Conservation (phyloP, 2,888 invertebrate genomes). For the Andrena chrysosceles region DNA sequence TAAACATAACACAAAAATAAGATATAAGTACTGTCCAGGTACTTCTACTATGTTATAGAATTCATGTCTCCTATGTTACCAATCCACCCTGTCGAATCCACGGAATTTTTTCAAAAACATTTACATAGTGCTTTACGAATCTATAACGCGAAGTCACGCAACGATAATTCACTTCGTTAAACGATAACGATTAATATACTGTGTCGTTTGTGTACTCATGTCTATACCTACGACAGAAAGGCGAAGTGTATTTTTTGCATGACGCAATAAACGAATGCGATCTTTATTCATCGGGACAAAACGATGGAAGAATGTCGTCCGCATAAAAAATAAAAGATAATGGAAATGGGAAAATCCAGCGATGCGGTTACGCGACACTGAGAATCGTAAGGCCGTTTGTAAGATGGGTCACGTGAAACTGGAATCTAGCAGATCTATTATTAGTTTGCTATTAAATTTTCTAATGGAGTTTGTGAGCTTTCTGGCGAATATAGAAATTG, state of each 20-base stretch:
- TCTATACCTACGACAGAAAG: not conserved
- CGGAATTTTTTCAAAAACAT: slow-evolving; percentile 12
- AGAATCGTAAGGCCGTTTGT: slow-evolving; percentile 1
- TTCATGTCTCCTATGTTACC: not conserved
- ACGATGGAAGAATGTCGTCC: not conserved
- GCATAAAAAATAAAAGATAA: slow-evolving; percentile 15
- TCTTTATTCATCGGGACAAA: slow-evolving; percentile 20
- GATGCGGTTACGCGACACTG: not conserved
- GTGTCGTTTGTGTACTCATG: not conserved
- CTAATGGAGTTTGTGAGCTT: too few species aligned
- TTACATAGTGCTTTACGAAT: slow-evolving; percentile 17
- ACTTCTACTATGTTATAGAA: too few species aligned
- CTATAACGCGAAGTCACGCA: not conserved
- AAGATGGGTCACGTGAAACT: not conserved
- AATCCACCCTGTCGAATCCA: slow-evolving; percentile 20
- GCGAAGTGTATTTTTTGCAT: not conserved
- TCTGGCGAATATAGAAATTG: too few species aligned
- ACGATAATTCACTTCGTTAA: slow-evolving; percentile 34
- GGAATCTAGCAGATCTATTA: not conserved
- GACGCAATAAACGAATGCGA: slow-evolving; percentile 26
- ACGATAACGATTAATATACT: slow-evolving; percentile 41
- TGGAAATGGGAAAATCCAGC: not conserved
- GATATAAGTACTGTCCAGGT: not conserved
- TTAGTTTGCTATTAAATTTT: too few species aligned
- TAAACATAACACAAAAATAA: not conserved